Evolutionary conservation across 2,113 vertebrate genomes (phyloP).

Genomic region (Alligator sinensis): DNA sequence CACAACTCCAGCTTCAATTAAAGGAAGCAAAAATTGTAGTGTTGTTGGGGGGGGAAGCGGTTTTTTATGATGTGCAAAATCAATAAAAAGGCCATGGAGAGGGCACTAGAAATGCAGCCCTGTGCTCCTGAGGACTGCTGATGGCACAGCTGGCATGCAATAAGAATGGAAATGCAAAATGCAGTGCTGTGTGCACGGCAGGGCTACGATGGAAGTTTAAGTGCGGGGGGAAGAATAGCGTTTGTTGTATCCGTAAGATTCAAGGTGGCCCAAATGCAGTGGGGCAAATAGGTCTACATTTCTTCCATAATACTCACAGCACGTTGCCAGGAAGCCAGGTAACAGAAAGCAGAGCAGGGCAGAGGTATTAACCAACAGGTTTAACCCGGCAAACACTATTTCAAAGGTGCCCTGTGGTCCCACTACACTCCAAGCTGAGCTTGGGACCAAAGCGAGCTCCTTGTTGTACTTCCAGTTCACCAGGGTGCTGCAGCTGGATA

Average conservation of each 20-base stretch:
- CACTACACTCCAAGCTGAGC: too few relatives aligned
- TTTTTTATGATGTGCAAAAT: slow-evolving; percentile 4
- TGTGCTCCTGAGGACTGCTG: not conserved
- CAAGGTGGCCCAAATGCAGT: not conserved
- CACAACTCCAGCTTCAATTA: not conserved
- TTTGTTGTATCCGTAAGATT: not conserved
- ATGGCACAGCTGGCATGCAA: not conserved
- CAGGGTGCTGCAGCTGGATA: accelerated
- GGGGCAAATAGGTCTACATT: accelerated
- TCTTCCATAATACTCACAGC: not conserved
- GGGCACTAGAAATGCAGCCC: slow-evolving; percentile 17
- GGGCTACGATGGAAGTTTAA: not conserved
- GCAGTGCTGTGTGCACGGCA: accelerated
- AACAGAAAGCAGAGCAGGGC: not conserved
- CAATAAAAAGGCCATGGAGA: slow-evolving; percentile 4
- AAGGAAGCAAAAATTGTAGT: not conserved
- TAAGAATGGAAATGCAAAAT: accelerated
- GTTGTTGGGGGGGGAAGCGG: not conserved
- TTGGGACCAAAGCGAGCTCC: accelerated
- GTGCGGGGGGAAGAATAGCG: not conserved
- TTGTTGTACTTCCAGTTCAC: not conserved
- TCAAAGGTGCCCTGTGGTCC: not conserved
- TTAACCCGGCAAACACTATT: not conserved
- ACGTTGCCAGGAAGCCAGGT: not conserved
- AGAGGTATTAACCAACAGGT: not conserved